A percentile compares a stretch with the other conserved stretches of the same genome.
Conservation (phyloP, 2,797 vertebrate genomes). For the Crenichthys baileyi region DNA sequence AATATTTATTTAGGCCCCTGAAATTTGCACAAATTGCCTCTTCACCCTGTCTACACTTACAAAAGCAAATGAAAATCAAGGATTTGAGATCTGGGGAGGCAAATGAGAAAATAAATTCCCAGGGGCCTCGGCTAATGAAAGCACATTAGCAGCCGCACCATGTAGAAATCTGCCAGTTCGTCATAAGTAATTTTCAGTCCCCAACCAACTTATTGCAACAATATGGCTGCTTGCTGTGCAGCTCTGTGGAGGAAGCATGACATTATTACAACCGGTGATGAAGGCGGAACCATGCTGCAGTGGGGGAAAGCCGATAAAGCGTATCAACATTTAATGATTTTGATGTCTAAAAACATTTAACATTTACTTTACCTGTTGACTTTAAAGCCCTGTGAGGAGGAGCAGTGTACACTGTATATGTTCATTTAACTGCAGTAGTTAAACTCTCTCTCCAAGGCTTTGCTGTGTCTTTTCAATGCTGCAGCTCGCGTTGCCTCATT, state of each 20-base stretch:
- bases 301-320: background rate
- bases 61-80: slow-evolving; percentile 20
- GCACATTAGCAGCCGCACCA: slow-evolving; percentile 46
- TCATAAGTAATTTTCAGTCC: slow-evolving; percentile 43
- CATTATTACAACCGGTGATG: slow-evolving; percentile 1
- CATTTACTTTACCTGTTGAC: slow-evolving; percentile 47
- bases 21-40: slow-evolving; percentile 23
- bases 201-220: slow-evolving; percentile 23
- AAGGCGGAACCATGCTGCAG: slow-evolving; percentile 12
- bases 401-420: slow-evolving; percentile 24
- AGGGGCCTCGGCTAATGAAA: slow-evolving; percentile 52
- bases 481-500: slow-evolving; percentile 26
- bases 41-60: slow-evolving; percentile 2
- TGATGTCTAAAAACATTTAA: slow-evolving; percentile 12
- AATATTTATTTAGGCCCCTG: slow-evolving; percentile 13
- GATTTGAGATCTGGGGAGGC: slow-evolving; percentile 36
- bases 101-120: slow-evolving; percentile 58
- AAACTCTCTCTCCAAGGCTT: slow-evolving; percentile 41
- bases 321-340: slow-evolving; percentile 5
- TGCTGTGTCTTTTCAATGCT: slow-evolving; percentile 21
- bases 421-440: slow-evolving; percentile 61
- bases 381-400: background rate
- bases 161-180: slow-evolving; percentile 46
- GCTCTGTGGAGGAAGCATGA: slow-evolving; percentile 9
- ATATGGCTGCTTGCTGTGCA: slow-evolving; percentile 29